Evolutionary conservation across 2,888 invertebrate species (phyloP).

Genomic region (Lepidocyrtinus sp.): DNA sequence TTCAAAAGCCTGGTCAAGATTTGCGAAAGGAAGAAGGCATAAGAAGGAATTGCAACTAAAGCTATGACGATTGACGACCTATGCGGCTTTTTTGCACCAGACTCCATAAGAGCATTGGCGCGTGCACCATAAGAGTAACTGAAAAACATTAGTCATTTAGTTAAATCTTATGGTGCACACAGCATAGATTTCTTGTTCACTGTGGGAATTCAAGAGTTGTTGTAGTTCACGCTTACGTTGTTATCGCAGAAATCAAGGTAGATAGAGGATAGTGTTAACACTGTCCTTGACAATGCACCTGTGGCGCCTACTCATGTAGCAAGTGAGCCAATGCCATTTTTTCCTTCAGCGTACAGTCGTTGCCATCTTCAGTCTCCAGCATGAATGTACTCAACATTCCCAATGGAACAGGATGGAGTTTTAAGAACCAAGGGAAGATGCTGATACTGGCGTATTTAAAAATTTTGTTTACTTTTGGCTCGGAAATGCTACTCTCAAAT

Average conservation of each 20-base stretch:
- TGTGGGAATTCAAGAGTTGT: not conserved
- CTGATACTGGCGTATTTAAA: too few relatives aligned
- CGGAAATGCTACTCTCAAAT: too few relatives aligned
- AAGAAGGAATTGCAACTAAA: too few relatives aligned
- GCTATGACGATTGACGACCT: too few relatives aligned
- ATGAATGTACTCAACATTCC: not conserved
- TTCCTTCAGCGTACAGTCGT: slow-evolving; percentile 24
- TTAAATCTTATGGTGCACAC: too few relatives aligned
- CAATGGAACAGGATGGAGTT: slow-evolving; percentile 25
- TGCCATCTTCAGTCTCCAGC: slow-evolving; percentile 47
- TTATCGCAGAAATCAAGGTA: slow-evolving; percentile 10
- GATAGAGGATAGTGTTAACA: slow-evolving; percentile 7
- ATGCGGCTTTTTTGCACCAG: too few relatives aligned
- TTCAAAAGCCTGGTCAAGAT: too few relatives aligned
- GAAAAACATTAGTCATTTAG: too few relatives aligned
- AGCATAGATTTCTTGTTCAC: too few relatives aligned
- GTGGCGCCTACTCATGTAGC: slow-evolving; percentile 13
- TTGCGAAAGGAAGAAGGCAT: too few relatives aligned
- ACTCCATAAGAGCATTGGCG: not conserved
- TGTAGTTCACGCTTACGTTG: slow-evolving; percentile 9
- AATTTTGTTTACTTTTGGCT: too few relatives aligned
- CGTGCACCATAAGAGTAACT: slow-evolving; percentile 1
- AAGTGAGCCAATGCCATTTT: slow-evolving; percentile 1
- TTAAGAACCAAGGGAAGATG: slow-evolving; percentile 25
- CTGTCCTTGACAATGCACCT: slow-evolving; percentile 9